These are phyloP conservation scores for Tenthredo scrophulariae DNA, from an alignment of 2,888 invertebrate genomes.

Conservation along the genomic window DNA sequence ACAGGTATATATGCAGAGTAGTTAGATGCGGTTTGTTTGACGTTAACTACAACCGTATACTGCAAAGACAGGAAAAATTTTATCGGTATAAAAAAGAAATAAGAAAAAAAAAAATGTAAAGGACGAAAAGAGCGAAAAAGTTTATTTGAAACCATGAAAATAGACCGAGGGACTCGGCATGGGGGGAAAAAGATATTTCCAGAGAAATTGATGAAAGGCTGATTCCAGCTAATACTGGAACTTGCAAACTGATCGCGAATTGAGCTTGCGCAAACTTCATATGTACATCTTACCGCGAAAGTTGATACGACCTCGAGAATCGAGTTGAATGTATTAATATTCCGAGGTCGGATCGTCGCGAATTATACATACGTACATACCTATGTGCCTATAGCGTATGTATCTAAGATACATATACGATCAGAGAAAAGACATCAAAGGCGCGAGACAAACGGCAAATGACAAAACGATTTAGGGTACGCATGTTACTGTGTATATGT, in stretches of 20 bases:
- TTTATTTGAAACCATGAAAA: not conserved
- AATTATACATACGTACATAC: not conserved
- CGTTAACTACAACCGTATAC: not conserved
- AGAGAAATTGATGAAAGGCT: not conserved
- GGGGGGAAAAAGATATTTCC: not conserved
- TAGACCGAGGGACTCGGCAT: not conserved
- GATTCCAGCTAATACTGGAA: not conserved
- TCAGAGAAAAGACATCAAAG: not conserved
- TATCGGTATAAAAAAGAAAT: too few relatives aligned
- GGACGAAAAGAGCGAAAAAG: not conserved
- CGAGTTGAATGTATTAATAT: conserved; percentile 34
- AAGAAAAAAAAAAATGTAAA: not conserved
- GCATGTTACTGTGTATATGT: not conserved
- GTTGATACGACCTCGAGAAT: not conserved
- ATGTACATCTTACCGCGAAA: not conserved
- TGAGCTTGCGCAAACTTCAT: not conserved
- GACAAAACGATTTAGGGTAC: conserved; percentile 14
- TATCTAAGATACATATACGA: not conserved
- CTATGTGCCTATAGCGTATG: not conserved
- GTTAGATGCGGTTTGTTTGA: not conserved
- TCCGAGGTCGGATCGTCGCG: conserved; percentile 22
- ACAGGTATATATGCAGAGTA: not conserved
- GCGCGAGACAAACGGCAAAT: conserved; percentile 27
- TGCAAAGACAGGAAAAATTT: not conserved
- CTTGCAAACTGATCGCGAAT: not conserved